A percentile compares a stretch with the other conserved stretches of the same genome.
phyloP scores from a whole-genome alignment of 1,140 invertebrate genomes.

The Drosophila arawakana region DNA sequence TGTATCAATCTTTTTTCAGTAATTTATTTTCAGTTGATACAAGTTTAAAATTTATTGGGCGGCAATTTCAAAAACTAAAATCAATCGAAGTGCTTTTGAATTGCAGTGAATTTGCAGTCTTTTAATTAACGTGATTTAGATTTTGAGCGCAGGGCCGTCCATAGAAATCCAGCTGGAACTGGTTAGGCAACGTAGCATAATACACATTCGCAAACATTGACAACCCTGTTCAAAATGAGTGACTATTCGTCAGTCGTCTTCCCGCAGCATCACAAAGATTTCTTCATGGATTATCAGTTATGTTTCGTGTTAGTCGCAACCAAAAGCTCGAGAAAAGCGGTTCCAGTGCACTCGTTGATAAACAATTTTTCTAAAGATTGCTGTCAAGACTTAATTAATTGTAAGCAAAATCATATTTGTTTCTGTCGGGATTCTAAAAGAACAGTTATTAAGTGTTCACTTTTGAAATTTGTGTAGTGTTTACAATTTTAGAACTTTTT shows the following conservation, averaged over 20 bases:
- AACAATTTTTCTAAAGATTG: background rate
- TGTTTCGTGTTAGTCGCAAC: conserved; percentile 58
- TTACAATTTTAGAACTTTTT: no score
- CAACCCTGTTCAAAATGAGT: background rate
- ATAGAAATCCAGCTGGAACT: conserved; percentile 18
- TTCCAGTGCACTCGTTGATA: conserved; percentile 7
- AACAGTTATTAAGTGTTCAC: no score
- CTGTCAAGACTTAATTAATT: background rate
- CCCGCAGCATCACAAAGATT: conserved; percentile 39
- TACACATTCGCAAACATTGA: background rate
- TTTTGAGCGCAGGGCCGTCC: conserved; percentile 57
- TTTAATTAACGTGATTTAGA: conserved; percentile 63
- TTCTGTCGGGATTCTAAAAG: no score
- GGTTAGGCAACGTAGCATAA: conserved; percentile 10
- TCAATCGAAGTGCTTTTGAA: background rate
- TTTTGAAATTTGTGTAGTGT: no score
- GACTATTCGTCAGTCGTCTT: background rate
- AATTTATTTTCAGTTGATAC: background rate
- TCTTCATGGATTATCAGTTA: conserved; percentile 54
- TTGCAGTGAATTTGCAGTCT: conserved; percentile 40
- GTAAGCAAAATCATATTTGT: background rate
- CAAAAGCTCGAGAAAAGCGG: conserved; percentile 39
- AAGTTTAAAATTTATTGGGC: conserved; percentile 5
- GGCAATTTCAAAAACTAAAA: conserved; percentile 9
- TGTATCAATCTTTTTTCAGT: conserved; percentile 7